Base-by-base conservation (phyloP, 2,797 vertebrate genomes). In the Anguilla pacifica region DNA sequence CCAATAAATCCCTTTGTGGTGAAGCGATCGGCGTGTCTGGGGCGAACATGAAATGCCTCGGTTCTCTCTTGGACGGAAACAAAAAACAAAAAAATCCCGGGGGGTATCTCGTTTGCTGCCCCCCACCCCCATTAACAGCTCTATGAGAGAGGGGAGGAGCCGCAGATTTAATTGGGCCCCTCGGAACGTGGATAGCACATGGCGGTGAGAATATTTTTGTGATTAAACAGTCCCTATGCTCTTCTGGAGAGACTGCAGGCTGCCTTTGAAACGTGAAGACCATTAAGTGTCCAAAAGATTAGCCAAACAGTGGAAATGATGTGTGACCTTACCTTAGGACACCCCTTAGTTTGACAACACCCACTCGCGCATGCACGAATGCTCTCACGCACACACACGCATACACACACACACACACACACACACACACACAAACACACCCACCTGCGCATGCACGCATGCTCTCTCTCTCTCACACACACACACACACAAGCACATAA, bases 1-100 rank as follows among this genome's bases (percentile, higher is more conserved):
- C 91, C 92, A 93, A 93, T 95, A 93, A 95, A 94, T 89, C 53
- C 87, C 93, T 96, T 95, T 94, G 94, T 94, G 94, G 91, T 90
- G 88, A 67, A 28, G 85, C 31, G 91, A 91, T 89, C 2, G n/a
- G 89, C 90, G 51, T 92, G 92, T 93, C 93, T 93, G 89, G 92
- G 89, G 92, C 88, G 90, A 86, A 91, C 92, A 92, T 94, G 92
- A 92, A 84, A 87, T 91, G 90, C 89, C 88, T 59, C 11, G 53
- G 86, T 90, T 91, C 92, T 91, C 88, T 90, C 86, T 92, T 92
- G 92, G 90, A 67, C 89, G 93, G 89, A 90, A 93, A 89, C 91
- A 92, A 90, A 90, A 35, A 85, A 35, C 93, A 90, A 91, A 92
- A 90, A 90, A 77, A 88, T 82, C 88, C 92, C 92, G 0, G 9